phyloP scores from a whole-genome alignment of 1,140 invertebrate species.

The Apis cerana region DNA sequence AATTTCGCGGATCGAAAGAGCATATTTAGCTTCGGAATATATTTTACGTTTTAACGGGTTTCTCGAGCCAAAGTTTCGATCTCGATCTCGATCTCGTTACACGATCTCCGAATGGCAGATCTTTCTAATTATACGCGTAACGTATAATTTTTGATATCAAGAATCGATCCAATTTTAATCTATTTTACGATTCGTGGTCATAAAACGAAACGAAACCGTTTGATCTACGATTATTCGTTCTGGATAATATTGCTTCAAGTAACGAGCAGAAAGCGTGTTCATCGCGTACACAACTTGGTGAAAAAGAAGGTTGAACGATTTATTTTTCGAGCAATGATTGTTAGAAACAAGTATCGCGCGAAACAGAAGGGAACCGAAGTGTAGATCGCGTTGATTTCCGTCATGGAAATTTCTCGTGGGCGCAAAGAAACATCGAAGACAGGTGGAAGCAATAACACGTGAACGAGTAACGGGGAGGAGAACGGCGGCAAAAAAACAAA shows the following conservation, averaged over 20 bases:
- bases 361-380: background rate
- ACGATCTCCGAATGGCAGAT: background rate
- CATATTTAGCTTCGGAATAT: background rate
- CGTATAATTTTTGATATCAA: too few relatives aligned
- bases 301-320: background rate
- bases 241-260: background rate
- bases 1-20: background rate
- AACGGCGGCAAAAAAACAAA: background rate
- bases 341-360: background rate
- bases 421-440: slow-evolving; percentile 14
- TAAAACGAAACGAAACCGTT: background rate
- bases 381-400: background rate
- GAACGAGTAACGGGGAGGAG: background rate
- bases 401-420: background rate
- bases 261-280: background rate
- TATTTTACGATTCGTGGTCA: too few relatives aligned
- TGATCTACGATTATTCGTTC: background rate
- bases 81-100: background rate
- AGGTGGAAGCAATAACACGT: slow-evolving; percentile 10
- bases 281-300: background rate
- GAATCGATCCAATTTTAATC: too few relatives aligned
- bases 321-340: background rate
- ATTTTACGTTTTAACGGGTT: background rate
- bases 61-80: background rate
- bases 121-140: background rate